phyloP scores from a whole-genome alignment of 2,113 vertebrate species.

The Heptranchias perlo region DNA sequence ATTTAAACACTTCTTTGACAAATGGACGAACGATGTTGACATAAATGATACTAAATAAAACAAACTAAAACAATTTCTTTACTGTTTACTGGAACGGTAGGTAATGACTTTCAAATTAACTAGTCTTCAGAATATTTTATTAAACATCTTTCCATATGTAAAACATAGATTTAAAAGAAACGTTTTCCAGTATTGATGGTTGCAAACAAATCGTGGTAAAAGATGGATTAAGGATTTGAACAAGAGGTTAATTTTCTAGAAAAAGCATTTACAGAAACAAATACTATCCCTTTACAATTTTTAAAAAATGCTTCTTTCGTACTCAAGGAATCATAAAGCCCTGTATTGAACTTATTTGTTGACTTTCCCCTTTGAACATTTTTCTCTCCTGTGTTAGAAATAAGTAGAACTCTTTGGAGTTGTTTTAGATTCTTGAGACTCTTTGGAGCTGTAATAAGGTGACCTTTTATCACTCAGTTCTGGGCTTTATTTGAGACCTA shows the following conservation, averaged over 20 bases:
- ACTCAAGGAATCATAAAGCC: neutral
- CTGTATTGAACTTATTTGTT: neutral
- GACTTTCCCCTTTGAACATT: neutral
- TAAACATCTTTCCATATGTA: neutral
- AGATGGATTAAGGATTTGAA: neutral
- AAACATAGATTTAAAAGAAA: neutral
- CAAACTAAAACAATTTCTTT: neutral
- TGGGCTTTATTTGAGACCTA: neutral
- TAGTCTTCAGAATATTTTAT: neutral
- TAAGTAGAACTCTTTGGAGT: neutral
- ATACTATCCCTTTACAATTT: neutral
- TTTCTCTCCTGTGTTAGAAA: neutral
- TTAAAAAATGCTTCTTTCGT: neutral
- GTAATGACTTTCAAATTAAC: neutral
- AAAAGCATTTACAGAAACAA: neutral
- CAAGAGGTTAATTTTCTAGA: neutral
- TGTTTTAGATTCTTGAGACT: neutral
- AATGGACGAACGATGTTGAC: slow-evolving; percentile 24
- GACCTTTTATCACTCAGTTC: neutral
- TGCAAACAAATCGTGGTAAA: neutral
- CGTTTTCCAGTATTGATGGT: neutral
- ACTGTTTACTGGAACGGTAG: neutral
- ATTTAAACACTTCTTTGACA: slow-evolving; percentile 33
- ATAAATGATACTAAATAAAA: slow-evolving; percentile 29
- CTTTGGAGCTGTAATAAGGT: neutral